phyloP scores from a whole-genome alignment of 37 sponge, comb jelly and placozoan genomes.

The Corticium candelabrum region DNA sequence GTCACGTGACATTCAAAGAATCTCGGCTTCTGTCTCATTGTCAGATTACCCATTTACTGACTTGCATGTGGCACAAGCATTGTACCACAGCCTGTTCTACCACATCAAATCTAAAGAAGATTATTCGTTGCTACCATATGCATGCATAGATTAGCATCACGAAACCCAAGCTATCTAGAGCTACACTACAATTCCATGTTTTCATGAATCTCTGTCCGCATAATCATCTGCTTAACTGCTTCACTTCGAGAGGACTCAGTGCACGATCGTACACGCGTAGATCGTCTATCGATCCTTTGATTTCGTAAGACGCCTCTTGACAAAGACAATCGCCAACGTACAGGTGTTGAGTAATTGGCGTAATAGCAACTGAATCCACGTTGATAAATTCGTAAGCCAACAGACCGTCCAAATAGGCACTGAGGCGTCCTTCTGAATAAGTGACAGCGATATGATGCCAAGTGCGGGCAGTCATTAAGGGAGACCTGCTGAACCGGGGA shows the following conservation, averaged over 20 bases:
- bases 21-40: no score
- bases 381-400: not conserved
- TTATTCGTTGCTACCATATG: no score
- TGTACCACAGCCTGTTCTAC: no score
- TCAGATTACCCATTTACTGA: no score
- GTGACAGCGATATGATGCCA: not conserved
- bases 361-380: not conserved
- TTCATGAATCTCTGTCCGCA: no score
- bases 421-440: not conserved
- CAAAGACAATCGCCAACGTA: not conserved
- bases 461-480: not conserved
- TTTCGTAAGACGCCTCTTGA: not conserved
- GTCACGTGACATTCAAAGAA: no score
- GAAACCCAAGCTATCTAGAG: no score
- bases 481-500: not conserved
- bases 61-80: no score
- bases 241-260: not conserved
- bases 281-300: not conserved
- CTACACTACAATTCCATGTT: no score
- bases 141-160: no score
- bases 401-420: not conserved
- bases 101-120: no score
- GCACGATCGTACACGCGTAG: not conserved
- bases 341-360: not conserved
- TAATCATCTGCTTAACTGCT: no score